phyloP scores from a whole-genome alignment of 2,888 invertebrate genomes.

The Hecatera dysodea region DNA sequence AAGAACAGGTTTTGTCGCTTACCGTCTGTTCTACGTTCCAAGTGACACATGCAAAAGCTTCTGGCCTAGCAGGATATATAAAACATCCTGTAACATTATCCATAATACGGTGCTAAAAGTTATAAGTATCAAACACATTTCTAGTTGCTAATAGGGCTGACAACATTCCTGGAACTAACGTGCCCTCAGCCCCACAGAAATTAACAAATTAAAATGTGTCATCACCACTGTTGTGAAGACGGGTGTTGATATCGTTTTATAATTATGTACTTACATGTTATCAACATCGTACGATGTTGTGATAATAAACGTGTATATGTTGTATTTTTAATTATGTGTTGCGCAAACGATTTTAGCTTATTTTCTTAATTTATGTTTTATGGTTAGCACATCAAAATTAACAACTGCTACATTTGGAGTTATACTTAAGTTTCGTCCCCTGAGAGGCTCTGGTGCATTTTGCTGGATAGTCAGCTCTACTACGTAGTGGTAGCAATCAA shows the following conservation, averaged over 20 bases:
- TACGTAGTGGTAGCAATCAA: not conserved
- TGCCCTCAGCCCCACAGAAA: constrained; percentile 24
- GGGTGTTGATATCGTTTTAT: constrained; percentile 51
- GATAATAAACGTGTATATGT: constrained; percentile 52
- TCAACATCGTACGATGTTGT: constrained; percentile 69
- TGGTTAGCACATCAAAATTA: not conserved
- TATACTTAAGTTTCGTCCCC: no score
- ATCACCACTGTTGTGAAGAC: constrained; percentile 26
- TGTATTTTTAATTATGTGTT: constrained; percentile 33
- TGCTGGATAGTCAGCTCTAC: not conserved
- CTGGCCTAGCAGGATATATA: constrained; percentile 1
- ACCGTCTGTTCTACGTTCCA: constrained; percentile 16
- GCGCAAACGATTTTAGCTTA: constrained; percentile 12
- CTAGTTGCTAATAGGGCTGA: constrained; percentile 10
- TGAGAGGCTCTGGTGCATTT: not conserved
- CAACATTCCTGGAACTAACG: constrained; percentile 28
- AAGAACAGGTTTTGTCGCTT: constrained; percentile 26
- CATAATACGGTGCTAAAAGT: not conserved
- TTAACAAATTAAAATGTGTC: constrained; percentile 51
- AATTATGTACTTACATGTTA: constrained; percentile 49
- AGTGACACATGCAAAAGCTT: not conserved
- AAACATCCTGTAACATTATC: constrained; percentile 15
- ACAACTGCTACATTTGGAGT: not conserved
- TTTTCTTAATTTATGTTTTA: not conserved
- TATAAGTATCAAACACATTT: constrained; percentile 29